Conservation (phyloP, 2,113 vertebrate species). For the Garra rufa region DNA sequence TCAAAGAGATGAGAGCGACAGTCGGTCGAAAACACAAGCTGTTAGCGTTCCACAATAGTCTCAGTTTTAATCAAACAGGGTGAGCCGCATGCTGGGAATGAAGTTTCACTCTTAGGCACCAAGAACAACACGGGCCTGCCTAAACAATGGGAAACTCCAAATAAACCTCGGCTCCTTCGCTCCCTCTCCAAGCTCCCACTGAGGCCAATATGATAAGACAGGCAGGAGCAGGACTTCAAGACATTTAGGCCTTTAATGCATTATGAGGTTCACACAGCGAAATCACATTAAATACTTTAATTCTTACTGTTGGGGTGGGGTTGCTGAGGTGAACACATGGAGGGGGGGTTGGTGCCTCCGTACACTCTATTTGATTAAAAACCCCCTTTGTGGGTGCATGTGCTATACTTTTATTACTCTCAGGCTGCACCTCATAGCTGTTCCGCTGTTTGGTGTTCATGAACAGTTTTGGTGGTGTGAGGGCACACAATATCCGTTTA, state of each 20-base stretch:
- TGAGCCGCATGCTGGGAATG: slow-evolving; percentile 71
- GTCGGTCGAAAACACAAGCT: slow-evolving; percentile 39
- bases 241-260: slow-evolving; percentile 67
- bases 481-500: slow-evolving; percentile 63
- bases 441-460: slow-evolving; percentile 46
- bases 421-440: slow-evolving; percentile 54
- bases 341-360: slow-evolving; percentile 68
- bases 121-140: slow-evolving; percentile 74
- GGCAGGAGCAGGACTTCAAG: slow-evolving; percentile 59
- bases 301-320: slow-evolving; percentile 73
- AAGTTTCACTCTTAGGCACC: slow-evolving; percentile 64
- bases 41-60: slow-evolving; percentile 52
- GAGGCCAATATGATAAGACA: slow-evolving; percentile 77
- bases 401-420: slow-evolving; percentile 69
- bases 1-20: slow-evolving; percentile 42
- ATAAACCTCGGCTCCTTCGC: slow-evolving; percentile 67
- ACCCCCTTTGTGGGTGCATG: slow-evolving; percentile 67
- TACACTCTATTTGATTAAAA: slow-evolving; percentile 76
- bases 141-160: slow-evolving; percentile 68
- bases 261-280: slow-evolving; percentile 67
- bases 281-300: slow-evolving; percentile 74
- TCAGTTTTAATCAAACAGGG: slow-evolving; percentile 76
- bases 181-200: slow-evolving; percentile 67
- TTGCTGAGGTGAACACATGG: slow-evolving; percentile 78
- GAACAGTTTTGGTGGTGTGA: slow-evolving; percentile 58